These are phyloP conservation scores for Zoanthus gigantus DNA, from an alignment of 92 coral and sea anemone genomes.

Conservation along the genomic window DNA sequence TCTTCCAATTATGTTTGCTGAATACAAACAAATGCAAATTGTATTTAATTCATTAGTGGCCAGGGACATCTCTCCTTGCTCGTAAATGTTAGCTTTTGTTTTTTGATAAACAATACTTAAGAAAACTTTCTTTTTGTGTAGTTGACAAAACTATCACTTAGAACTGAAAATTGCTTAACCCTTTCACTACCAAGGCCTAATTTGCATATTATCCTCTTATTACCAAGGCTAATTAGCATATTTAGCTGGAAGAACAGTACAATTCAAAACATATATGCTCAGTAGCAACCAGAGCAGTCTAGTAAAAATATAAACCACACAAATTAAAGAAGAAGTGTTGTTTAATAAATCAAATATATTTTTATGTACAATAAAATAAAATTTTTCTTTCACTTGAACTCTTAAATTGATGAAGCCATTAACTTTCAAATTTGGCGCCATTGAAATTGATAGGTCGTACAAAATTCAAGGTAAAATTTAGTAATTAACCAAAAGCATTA, in stretches of 20 bases:
- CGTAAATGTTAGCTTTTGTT: too few species aligned
- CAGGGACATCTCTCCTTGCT: too few species aligned
- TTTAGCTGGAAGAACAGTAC: conserved; percentile 8
- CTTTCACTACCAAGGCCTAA: neutral
- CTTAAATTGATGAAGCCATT: neutral
- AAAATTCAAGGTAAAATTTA: conserved; percentile 7
- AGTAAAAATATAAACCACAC: neutral
- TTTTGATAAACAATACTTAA: too few species aligned
- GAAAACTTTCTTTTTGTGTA: too few species aligned
- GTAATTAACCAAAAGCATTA: neutral
- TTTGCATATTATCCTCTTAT: neutral
- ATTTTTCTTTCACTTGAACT: neutral
- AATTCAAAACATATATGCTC: neutral
- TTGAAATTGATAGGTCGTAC: conserved; percentile 4
- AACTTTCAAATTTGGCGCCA: conserved; percentile 7
- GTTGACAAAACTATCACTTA: too few species aligned
- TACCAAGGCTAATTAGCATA: conserved; percentile 1
- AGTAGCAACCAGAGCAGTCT: neutral
- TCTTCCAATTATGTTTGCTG: too few species aligned
- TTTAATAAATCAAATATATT: neutral
- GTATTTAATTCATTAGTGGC: too few species aligned
- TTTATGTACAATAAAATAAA: conserved; percentile 1
- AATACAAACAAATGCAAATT: too few species aligned
- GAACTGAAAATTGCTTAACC: too few species aligned
- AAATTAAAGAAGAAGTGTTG: neutral